Evolutionary conservation across 2,797 vertebrate genomes (phyloP).

Genomic region (Macrochelys suwanniensis): DNA sequence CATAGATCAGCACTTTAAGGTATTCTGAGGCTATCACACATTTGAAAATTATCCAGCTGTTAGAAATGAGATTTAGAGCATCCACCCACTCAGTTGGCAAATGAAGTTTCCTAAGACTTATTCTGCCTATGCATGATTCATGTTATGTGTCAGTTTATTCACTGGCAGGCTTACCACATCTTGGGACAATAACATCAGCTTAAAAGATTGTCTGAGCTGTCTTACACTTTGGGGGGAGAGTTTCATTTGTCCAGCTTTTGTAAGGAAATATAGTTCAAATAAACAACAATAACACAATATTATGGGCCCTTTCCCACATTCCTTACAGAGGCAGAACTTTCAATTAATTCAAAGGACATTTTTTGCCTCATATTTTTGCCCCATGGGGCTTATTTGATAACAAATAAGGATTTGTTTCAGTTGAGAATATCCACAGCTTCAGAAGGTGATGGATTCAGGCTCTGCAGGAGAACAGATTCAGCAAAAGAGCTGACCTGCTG

Average conservation of each 20-base stretch:
- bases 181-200: not conserved
- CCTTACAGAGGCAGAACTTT: not conserved
- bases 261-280: not conserved
- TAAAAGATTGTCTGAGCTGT: not conserved
- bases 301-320: not conserved
- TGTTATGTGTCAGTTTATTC: not conserved
- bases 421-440: constrained; percentile 17
- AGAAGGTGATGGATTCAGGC: not conserved
- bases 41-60: constrained; percentile 25
- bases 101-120: not conserved
- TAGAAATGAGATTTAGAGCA: constrained; percentile 26
- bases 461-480: not conserved
- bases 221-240: not conserved
- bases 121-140: not conserved
- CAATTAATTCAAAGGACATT: not conserved
- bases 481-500: not conserved
- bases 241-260: not conserved
- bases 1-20: not conserved
- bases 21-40: not conserved
- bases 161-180: not conserved
- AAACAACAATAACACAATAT: not conserved
- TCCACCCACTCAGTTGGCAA: not conserved
- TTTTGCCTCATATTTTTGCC: not conserved
- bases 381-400: not conserved
- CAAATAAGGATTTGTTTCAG: not conserved